Base-by-base conservation (phyloP, 1,140 invertebrate genomes). In the Tetragnatha versicolor region DNA sequence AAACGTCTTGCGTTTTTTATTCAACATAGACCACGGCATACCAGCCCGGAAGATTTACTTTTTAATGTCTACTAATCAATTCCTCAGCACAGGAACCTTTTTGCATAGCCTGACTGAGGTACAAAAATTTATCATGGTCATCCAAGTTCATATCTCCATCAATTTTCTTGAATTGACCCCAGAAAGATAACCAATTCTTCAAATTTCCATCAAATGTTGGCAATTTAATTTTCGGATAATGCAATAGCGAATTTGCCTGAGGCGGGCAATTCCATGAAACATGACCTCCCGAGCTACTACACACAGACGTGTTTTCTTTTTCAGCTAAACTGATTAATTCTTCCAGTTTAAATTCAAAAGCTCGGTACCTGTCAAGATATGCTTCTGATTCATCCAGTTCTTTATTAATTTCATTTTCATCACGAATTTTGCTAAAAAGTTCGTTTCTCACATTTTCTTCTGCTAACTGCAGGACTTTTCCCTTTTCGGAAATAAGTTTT, bases 41-140 rank as follows among this genome's bases (percentile, higher is more conserved):
- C n/a, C n/a, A n/a, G n/a, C n/a, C n/a, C n/a, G n/a, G n/a, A n/a
- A n/a, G n/a, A n/a, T n/a, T n/a, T n/a, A n/a, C n/a, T n/a, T n/a
- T n/a, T n/a, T n/a, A n/a, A 9, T 82, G 69, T 0, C n/a, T n/a
- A n/a, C n/a, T 45, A n/a, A 65, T 42, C 5, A n/a, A 33, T 55
- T 55, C 51, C 17, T 20, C n/a, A 5, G 51, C 6, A 55, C 10
- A 4, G 1, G 12, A 17, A 47, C 42, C 42, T 3, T 22, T 55
- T 55, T 55, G 20, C 25, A 25, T 22, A 12, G 2, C 4, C 27
- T 55, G 51, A 27, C 4, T 7, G 9, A 55, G 20, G 27, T 55
- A 55, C n/a, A 14, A 42, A 42, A 42, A 33, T 39, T 65, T 61
- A n/a, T 60, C 55, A 60, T 60, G 55, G 6, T 60, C 2, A 5